Evolutionary conservation across 2,113 vertebrate species (phyloP), one percentile per base, ranked within the genome.

Genomic region (Tylochromis polylepis): DNA sequence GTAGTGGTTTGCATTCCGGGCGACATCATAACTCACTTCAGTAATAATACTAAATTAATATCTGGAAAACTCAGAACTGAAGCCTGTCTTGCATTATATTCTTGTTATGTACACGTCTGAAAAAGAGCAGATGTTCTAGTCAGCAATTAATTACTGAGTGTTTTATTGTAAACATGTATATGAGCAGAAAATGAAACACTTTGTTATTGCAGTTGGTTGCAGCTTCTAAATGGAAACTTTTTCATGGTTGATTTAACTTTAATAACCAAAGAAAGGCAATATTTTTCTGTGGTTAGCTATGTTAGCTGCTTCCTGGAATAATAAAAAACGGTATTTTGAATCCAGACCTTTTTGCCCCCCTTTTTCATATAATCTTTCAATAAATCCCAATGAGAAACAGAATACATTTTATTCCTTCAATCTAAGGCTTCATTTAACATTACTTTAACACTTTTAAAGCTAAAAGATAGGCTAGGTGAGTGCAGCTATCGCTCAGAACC

Each of bases 171-270:
- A 92, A 93, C 89, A 89, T 72, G 57, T 91, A 89, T 84, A 85
- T 86, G 46, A 85, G 85, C 65, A 91, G 82, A 94, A 95, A 95
- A 93, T 94, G 88, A 95, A 95, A 93, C 92, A 93, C 91, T 83
- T 88, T 89, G 24, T 89, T 88, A 84, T 55, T 88, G 86, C 72
- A 60, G 20, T 88, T 79, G 70, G 77, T 84, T 84, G 41, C 65
- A 43, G 51, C 36, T 65, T 89, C 58, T 86, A 83, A 87, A 88
- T 79, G 46, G 53, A 90, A 91, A 59, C 18, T 82, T 82, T 81
- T 87, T 70, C n/a, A 79, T 51, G 60, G 27, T 81, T 75, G 41
- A 34, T 90, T 91, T 82, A 67, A 92, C 51, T 87, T 89, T 81
- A 90, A 91, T 79, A 90, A 84, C 77, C n/a, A 82, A 81, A 85